Base-by-base conservation (phyloP, 2,797 vertebrate species). In the Pygocentrus nattereri region DNA sequence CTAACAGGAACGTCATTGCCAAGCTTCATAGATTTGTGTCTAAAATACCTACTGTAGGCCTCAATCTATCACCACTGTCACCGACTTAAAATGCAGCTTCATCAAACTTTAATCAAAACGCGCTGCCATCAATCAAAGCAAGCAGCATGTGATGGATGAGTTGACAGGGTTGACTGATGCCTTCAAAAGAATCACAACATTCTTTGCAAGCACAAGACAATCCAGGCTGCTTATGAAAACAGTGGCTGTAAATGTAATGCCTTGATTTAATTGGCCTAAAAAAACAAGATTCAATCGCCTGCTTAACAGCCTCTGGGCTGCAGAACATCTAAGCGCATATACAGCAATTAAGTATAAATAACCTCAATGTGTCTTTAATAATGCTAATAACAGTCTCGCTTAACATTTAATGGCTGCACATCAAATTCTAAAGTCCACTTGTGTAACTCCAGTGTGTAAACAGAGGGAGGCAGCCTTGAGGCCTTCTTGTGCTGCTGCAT, bases 401-500 rank as follows among this genome's bases (percentile, higher is more conserved):
- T 65, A 68, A 50, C 12, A 25, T 23, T 74, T 74, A 74, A 67
- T 58, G 23, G 50, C 41, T n/a, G 30, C 41, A n/a, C n/a, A 62
- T 62, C 30, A 76, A 76, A 50, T 61, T 25, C 27, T 41, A 38
- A 5, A 27, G 34, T 44, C 15, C 41, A 72, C 23, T 19, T 47
- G 47, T 78, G 74, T 41, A 81, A 52, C 16, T 54, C 8, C 44
- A 44, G 2, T 4, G 13, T 41, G 19, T 81, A 25, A 64, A 30
- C 83, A 78, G 54, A 74, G 31, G 83, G 83, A 49, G 83, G 83
- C 79, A 78, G 69, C 23, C 69, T 74, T 47, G 79, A 74, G 69
- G n/a, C 18, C n/a, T 44, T 44, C 41, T 44, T 44, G 41, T 11
- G 41, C 41, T 44, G 41, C 41, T 44, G 41, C 41, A 8, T 16